phyloP scores from a whole-genome alignment of 2,797 vertebrate species.

The Enteromius anoplus region DNA sequence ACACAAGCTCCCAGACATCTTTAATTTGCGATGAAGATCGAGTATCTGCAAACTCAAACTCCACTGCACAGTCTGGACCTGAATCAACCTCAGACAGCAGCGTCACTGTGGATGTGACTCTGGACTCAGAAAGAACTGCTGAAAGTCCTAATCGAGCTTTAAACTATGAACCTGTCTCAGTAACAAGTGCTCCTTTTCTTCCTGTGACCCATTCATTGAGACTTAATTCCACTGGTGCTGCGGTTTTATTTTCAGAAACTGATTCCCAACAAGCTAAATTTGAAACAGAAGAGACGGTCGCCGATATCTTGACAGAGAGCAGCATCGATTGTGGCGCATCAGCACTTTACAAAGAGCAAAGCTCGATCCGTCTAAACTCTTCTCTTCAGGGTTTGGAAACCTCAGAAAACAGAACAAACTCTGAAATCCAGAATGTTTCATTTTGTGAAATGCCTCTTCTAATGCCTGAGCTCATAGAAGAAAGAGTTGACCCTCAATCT shows the following conservation, averaged over 20 bases:
- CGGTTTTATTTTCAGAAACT: background rate
- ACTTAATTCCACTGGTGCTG: background rate
- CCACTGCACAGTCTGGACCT: constrained; percentile 38
- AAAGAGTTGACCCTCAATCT: constrained; percentile 65
- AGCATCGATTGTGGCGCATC: constrained; percentile 1
- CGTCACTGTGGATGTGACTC: constrained; percentile 1
- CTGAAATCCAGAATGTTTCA: background rate
- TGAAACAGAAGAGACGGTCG: background rate
- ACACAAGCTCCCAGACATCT: constrained; percentile 49
- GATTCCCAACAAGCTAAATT: constrained; percentile 32
- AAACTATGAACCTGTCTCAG: constrained; percentile 25
- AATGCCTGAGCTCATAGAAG: constrained; percentile 71
- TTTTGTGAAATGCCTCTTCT: constrained; percentile 78
- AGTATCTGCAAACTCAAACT: constrained; percentile 53
- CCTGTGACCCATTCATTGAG: constrained; percentile 45
- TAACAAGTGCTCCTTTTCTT: constrained; percentile 4
- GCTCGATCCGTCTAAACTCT: constrained; percentile 1
- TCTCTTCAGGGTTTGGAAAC: constrained; percentile 9
- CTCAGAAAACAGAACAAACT: constrained; percentile 61
- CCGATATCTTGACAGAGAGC: constrained; percentile 1
- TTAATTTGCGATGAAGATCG: constrained; percentile 34
- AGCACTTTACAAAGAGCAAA: constrained; percentile 45
- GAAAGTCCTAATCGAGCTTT: constrained; percentile 18
- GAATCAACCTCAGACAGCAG: constrained; percentile 41
- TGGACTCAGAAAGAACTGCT: constrained; percentile 42